phyloP scores from a whole-genome alignment of 2,888 invertebrate species.

The Eupithecia vulgata region DNA sequence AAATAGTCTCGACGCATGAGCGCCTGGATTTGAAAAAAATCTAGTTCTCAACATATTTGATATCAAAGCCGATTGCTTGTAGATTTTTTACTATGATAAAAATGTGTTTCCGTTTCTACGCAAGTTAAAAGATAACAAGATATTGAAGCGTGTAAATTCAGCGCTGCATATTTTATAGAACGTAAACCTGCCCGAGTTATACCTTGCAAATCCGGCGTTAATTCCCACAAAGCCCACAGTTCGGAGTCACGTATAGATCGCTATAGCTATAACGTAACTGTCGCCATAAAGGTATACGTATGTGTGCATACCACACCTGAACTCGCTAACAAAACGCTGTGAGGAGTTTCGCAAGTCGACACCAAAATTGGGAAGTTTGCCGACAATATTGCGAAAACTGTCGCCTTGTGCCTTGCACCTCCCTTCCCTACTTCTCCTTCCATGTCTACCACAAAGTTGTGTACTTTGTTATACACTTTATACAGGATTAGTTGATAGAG shows the following conservation, averaged over 20 bases:
- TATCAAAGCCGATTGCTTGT: background rate
- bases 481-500: too few relatives aligned
- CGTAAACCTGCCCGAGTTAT: constrained; percentile 57
- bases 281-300: constrained; percentile 33
- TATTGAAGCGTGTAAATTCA: constrained; percentile 27
- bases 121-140: background rate
- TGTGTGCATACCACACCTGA: constrained; percentile 62
- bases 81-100: background rate
- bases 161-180: constrained; percentile 41
- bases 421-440: constrained; percentile 45
- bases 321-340: constrained; percentile 60
- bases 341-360: constrained; percentile 81
- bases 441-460: background rate
- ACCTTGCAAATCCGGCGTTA: constrained; percentile 72
- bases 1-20: constrained; percentile 54
- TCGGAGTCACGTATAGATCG: constrained; percentile 65
- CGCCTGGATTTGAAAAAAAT: background rate
- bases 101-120: background rate
- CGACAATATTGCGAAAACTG: constrained; percentile 78
- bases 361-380: constrained; percentile 77
- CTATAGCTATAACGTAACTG: constrained; percentile 29
- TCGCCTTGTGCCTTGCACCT: constrained; percentile 56
- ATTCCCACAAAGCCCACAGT: constrained; percentile 73
- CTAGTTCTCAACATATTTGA: background rate
- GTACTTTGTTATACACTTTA: background rate